Base-by-base conservation (phyloP, 2,888 invertebrate species). In the Campoletis raptor region DNA sequence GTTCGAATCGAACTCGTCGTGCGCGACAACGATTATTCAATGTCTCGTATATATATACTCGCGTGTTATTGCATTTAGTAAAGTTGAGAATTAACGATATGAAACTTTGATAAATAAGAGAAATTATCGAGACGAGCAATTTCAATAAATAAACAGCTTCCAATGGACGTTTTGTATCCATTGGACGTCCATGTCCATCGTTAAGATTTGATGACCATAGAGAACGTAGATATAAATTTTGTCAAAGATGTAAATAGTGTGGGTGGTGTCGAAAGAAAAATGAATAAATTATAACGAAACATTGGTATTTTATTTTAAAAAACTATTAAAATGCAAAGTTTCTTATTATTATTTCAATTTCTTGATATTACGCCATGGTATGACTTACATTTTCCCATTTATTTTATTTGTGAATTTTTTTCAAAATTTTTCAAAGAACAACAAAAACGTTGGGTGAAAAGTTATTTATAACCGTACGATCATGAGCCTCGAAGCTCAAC, bases 401-500 rank as follows among this genome's bases (percentile, higher is more conserved):
- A 30, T 3, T 1, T 30, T 3, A 30, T 30, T 30, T 30, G 30
- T 30, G 30, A 30, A 30, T 30, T 30, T 30, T 30, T 30, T 30
- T 30, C n/a, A n/a, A 30, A 30, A 30, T 30, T 30, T 2, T 30
- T 30, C 30, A 30, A 30, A 42, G 81, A 85, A 87, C 80, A 85
- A 83, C 73, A 87, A 83, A 77, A 85, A 82, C 64, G 54, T 67
- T 76, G 45, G 45, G 36, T 69, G 80, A 83, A 81, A 74, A 76
- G 81, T 81, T 86, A 86, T 86, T 86, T 84, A 84, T 84, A 86
- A 84, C 74, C 61, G 73, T 78, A 78, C 81, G 73, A 74, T 69
- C 77, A 81, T 45, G 67, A 45, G 73, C 64, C n/a, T 48, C 45
- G 74, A 81, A 69, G 37, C 52, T 12, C 52, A 18, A 12, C 48